Evolutionary conservation across 2,113 vertebrate species (phyloP), one percentile per base, ranked within the genome.

Genomic region (Mustela lutreola): DNA sequence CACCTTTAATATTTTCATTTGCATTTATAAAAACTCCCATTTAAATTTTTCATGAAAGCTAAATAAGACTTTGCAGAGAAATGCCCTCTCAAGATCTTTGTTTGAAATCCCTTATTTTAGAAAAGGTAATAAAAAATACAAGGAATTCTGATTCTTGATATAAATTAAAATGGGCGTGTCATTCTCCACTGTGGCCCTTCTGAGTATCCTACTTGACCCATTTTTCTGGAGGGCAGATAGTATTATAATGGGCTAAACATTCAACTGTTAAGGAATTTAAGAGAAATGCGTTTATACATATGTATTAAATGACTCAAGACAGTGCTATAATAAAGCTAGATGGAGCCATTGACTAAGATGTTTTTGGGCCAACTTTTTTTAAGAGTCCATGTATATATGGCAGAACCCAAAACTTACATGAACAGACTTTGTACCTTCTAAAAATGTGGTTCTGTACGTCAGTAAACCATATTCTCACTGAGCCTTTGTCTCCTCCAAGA

Each of bases 1-100:
- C 53, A 94, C 67, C 82, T 95, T 97, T 94, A 97, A 94, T 97
- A 79, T 82, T 97, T 97, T 97, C 96, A 97, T 98, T 97, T 91
- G 3, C 56, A 89, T 97, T 91, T 96, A 94, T 24, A 97, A 95
- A 98, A 98, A 86, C 5, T 62, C 36, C 5, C 60, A 78, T 70
- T 97, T 94, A 88, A 95, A 96, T 96, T 95, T 94, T 89, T 78
- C n/a, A 73, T 10, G 19, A 88, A 97, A 97, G 26, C n/a, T 94
- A 63, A 39, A 62, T 89, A 97, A 95, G 53, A 58, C 63, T 95
- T 89, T 84, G 50, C n/a, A 89, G 63, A 97, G 70, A 97, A 87
- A 90, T 73, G 56, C 7, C 70, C 26, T 92, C 80, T 91, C 31
- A 75, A 73, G 31, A 12, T 48, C 73, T 93, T 96, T 65, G 11